Conservation (phyloP, 2,888 invertebrate genomes). For the Amblyteles armatorius region DNA sequence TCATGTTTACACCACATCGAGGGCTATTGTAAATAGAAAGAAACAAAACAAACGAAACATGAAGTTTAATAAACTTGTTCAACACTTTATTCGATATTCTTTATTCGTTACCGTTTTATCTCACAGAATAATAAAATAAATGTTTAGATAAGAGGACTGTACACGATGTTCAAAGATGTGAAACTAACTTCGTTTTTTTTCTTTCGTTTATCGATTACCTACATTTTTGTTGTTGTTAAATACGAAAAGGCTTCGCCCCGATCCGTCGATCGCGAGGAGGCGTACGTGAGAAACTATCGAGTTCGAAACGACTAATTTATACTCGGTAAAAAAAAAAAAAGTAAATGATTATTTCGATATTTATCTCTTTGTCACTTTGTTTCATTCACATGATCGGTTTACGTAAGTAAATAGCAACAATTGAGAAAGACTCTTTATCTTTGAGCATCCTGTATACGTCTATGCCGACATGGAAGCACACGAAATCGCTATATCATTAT, state of each 20-base stretch:
- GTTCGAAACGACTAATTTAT: constrained; percentile 47
- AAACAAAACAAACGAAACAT: constrained; percentile 12
- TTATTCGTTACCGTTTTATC: constrained; percentile 69
- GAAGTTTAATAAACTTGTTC: constrained; percentile 36
- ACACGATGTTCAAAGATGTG: constrained; percentile 71
- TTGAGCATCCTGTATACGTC: constrained; percentile 70
- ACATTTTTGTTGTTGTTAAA: constrained; percentile 19
- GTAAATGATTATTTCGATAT: constrained; percentile 14
- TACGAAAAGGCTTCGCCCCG: constrained; percentile 17
- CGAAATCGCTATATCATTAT: constrained; percentile 74
- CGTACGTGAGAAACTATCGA: constrained; percentile 33
- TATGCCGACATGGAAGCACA: constrained; percentile 80
- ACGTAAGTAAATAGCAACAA: constrained; percentile 53
- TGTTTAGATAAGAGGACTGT: constrained; percentile 73
- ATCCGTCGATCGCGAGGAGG: constrained; percentile 14
- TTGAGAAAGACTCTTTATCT: constrained; percentile 63
- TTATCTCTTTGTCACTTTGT: constrained; percentile 39
- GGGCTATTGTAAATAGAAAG: constrained; percentile 7
- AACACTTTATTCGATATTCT: constrained; percentile 62
- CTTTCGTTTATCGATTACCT: constrained; percentile 8
- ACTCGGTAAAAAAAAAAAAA: constrained; percentile 34
- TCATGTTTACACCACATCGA: constrained; percentile 22
- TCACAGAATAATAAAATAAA: constrained; percentile 78
- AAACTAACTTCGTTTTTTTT: constrained; percentile 41
- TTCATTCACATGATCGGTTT: constrained; percentile 41